Evolutionary conservation across 2,797 vertebrate genomes (phyloP).

Genomic region (Potorous gilbertii): DNA sequence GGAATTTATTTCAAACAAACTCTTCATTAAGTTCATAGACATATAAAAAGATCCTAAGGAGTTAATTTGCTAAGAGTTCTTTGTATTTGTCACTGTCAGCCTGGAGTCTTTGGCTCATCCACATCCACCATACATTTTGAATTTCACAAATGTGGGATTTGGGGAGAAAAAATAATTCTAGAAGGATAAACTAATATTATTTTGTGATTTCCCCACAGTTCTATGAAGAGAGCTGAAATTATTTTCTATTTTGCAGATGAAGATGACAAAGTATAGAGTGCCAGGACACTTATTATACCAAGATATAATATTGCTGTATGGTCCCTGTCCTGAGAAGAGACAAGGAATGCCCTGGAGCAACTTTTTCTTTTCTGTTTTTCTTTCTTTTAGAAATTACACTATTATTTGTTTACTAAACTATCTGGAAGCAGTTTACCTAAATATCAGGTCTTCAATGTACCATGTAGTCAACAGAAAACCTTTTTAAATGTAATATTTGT

Average conservation of each 20-base stretch:
- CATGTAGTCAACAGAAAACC: background rate
- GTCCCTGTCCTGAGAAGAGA: background rate
- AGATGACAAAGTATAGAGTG: background rate
- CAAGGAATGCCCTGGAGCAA: background rate
- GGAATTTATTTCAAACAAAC: constrained; percentile 79
- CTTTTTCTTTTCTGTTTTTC: background rate
- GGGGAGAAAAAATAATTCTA: background rate
- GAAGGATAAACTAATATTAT: background rate
- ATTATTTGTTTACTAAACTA: background rate
- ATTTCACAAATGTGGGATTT: background rate
- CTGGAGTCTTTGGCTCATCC: constrained; percentile 38
- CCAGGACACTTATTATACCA: background rate
- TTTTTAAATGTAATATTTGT: background rate
- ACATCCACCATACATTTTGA: background rate
- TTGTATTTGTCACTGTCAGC: constrained; percentile 64
- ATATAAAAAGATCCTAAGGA: constrained; percentile 76
- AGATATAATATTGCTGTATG: background rate
- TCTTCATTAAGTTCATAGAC: constrained; percentile 78
- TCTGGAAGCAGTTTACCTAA: background rate
- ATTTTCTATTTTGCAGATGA: background rate
- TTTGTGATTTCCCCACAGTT: background rate
- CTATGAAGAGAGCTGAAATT: background rate
- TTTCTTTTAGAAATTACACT: background rate
- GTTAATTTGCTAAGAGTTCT: constrained; percentile 75
- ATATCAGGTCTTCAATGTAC: background rate